Percentiles rank a stretch among this genome's conserved stretches.
Conservation (phyloP, 2,888 invertebrate species). For the Leucophenga montana region DNA sequence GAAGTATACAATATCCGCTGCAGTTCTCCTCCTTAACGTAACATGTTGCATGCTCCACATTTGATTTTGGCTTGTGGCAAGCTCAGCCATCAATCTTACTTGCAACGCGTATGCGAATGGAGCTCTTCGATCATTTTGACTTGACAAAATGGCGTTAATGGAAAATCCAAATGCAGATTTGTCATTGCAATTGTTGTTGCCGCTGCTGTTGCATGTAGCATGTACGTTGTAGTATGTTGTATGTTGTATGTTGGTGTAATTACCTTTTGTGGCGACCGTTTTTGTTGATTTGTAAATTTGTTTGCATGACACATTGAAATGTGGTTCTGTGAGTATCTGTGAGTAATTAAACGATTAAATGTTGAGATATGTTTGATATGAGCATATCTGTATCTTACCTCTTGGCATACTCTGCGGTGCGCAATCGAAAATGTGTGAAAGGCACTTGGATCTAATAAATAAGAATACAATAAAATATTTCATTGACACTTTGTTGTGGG, state of each 20-base stretch:
- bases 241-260: constrained; percentile 45
- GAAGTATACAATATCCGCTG: neutral
- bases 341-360: constrained; percentile 63
- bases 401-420: too few species aligned
- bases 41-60: too few species aligned
- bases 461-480: too few species aligned
- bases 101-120: constrained; percentile 65
- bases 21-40: constrained; percentile 17
- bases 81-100: constrained; percentile 62
- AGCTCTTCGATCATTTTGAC: constrained; percentile 63
- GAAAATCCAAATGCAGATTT: constrained; percentile 50
- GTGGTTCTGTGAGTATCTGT: constrained; percentile 53
- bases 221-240: too few species aligned
- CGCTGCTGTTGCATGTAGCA: constrained; percentile 39
- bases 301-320: constrained; percentile 23
- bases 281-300: constrained; percentile 17
- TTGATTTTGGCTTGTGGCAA: constrained; percentile 21
- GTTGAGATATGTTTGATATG: constrained; percentile 60
- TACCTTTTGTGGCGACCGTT: constrained; percentile 46
- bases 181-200: constrained; percentile 58
- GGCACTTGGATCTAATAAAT: too few species aligned
- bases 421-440: too few species aligned
- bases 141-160: constrained; percentile 48
- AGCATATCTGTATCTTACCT: too few species aligned
- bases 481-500: too few species aligned